Conservation (phyloP, 2,888 invertebrate genomes). For the Phortica magna region DNA sequence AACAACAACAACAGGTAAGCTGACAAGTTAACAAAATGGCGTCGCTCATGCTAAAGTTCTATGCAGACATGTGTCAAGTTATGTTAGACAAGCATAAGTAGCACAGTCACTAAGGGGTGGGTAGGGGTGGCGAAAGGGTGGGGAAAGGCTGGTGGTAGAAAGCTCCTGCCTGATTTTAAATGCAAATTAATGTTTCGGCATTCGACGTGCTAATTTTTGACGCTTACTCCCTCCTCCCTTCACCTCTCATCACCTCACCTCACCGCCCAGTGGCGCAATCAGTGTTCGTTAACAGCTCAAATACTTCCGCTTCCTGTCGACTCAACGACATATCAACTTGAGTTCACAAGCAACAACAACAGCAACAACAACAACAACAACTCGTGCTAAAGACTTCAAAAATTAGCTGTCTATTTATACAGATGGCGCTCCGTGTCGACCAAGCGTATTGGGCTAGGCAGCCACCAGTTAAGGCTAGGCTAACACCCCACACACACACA, state of each 20-base stretch:
- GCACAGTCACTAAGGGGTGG: too few relatives aligned
- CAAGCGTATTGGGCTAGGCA: too few relatives aligned
- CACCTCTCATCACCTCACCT: too few relatives aligned
- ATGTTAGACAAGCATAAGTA: too few relatives aligned
- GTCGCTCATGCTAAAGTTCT: constrained; percentile 51
- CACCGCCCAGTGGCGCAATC: constrained; percentile 49
- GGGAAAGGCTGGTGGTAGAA: background rate
- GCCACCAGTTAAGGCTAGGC: too few relatives aligned
- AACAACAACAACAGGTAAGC: constrained; percentile 52
- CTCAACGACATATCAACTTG: constrained; percentile 41
- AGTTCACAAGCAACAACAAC: constrained; percentile 22
- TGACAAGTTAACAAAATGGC: constrained; percentile 19
- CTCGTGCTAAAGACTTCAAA: constrained; percentile 62
- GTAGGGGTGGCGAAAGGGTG: too few relatives aligned
- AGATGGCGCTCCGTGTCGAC: constrained; percentile 19
- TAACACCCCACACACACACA: background rate
- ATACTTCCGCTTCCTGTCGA: constrained; percentile 67
- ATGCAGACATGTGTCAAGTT: constrained; percentile 68
- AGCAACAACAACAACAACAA: constrained; percentile 65
- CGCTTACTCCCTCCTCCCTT: background rate
- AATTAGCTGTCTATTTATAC: constrained; percentile 71
- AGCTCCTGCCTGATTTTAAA: constrained; percentile 57
- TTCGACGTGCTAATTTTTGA: background rate
- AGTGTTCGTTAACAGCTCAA: constrained; percentile 69
- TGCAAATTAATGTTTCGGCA: constrained; percentile 64